Conservation (phyloP, 2,888 invertebrate species). For the Acanthosepion esculentum region DNA sequence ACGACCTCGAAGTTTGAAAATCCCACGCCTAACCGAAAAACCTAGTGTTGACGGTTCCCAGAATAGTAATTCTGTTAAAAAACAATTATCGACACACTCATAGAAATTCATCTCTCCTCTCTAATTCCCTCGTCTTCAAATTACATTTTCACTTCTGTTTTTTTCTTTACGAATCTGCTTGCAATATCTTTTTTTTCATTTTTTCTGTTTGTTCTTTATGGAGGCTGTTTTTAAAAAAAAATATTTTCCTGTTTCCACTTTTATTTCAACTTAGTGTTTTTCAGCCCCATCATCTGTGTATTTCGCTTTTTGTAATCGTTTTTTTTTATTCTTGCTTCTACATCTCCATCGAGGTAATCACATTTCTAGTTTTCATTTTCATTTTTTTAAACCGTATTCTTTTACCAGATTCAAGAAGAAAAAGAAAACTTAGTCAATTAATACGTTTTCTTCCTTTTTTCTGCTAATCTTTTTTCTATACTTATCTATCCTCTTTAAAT, state of each 20-base stretch:
- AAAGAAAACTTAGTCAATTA: too few relatives aligned
- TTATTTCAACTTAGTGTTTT: neutral
- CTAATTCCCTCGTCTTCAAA: neutral
- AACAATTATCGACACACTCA: neutral
- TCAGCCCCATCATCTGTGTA: too few relatives aligned
- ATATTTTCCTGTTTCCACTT: neutral
- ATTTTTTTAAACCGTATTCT: neutral
- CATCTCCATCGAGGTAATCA: neutral
- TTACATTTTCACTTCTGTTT: neutral
- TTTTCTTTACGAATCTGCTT: neutral
- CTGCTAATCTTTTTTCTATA: too few relatives aligned
- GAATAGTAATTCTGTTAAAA: neutral
- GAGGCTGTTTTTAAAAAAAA: too few relatives aligned
- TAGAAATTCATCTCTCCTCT: neutral
- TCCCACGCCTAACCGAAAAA: neutral
- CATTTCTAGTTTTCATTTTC: neutral
- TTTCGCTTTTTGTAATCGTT: neutral
- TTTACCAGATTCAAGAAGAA: too few relatives aligned
- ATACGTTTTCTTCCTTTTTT: too few relatives aligned
- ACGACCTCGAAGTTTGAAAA: neutral
- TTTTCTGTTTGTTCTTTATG: neutral
- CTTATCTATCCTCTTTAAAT: too few relatives aligned
- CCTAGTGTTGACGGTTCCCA: neutral
- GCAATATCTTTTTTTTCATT: neutral
- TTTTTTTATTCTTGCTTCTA: neutral